phyloP scores from a whole-genome alignment of 1,140 invertebrate species.

The Bursaphelenchus mucronatus region DNA sequence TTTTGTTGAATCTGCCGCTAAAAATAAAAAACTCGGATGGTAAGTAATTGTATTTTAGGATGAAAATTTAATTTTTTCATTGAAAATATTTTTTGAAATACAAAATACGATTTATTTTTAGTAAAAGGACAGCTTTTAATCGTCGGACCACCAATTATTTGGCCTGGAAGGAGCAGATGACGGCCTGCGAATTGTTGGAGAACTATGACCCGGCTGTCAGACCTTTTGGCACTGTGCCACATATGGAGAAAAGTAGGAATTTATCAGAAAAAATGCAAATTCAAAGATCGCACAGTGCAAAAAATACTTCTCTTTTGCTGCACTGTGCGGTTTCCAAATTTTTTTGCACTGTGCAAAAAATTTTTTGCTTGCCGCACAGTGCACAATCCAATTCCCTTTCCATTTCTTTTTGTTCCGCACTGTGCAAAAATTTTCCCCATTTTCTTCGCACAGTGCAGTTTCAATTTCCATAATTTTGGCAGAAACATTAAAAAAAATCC shows the following conservation, averaged over 20 bases:
- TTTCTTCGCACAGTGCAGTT: too few relatives aligned
- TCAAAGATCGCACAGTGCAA: too few relatives aligned
- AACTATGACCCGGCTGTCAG: constrained; percentile 56
- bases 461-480: neutral
- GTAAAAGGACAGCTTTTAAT: constrained; percentile 56
- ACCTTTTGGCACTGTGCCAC: constrained; percentile 48
- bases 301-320: too few relatives aligned
- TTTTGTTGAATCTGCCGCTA: neutral
- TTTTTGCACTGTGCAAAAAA: too few relatives aligned
- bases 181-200: constrained; percentile 58
- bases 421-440: too few relatives aligned
- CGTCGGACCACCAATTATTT: constrained; percentile 57
- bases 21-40: constrained; percentile 18
- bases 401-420: too few relatives aligned
- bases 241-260: constrained; percentile 47
- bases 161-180: constrained; percentile 60
- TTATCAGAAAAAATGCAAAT: constrained; percentile 1
- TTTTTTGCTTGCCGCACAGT: too few relatives aligned
- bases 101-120: constrained; percentile 19
- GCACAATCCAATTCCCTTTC: too few relatives aligned
- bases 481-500: constrained; percentile 10
- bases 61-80: neutral
- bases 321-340: too few relatives aligned
- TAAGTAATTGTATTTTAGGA: neutral
- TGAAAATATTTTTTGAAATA: constrained; percentile 11